A percentile compares a stretch with the other conserved stretches of the same genome.
These are phyloP conservation scores for Porites lobata DNA, from an alignment of 92 coral and sea anemone species.

Conservation along the genomic window DNA sequence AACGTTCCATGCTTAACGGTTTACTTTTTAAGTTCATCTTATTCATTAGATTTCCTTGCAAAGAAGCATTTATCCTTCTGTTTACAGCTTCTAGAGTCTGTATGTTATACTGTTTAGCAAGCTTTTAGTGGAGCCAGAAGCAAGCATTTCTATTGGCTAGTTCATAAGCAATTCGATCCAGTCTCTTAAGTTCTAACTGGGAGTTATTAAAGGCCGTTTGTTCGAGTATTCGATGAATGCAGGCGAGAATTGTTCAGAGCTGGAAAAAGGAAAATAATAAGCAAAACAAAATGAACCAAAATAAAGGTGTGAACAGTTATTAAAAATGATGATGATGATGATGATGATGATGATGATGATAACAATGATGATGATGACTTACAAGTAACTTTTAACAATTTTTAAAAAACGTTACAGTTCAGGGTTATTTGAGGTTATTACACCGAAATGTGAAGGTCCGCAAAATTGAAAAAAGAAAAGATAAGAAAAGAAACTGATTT, in stretches of 20 bases:
- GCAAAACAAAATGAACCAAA: slow-evolving; percentile 5
- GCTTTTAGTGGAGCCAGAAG: slow-evolving; percentile 7
- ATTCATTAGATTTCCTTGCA: not conserved
- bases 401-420: too few species aligned
- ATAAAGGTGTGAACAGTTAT: not conserved
- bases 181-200: slow-evolving; percentile 19
- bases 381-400: too few species aligned
- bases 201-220: slow-evolving; percentile 6
- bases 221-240: not conserved
- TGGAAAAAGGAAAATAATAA: not conserved
- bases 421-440: too few species aligned
- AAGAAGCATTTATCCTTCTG: slow-evolving; percentile 5
- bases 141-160: slow-evolving; percentile 35
- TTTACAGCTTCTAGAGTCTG: not conserved
- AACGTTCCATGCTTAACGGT: slow-evolving; percentile 1
- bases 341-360: too few species aligned
- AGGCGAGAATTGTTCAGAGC: slow-evolving; percentile 21
- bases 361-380: too few species aligned
- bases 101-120: slow-evolving; percentile 9
- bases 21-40: slow-evolving; percentile 12
- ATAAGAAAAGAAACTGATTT: too few species aligned
- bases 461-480: too few species aligned
- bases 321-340: too few species aligned
- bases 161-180: slow-evolving; percentile 8
- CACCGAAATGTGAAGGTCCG: too few species aligned